Base-by-base conservation (phyloP, 2,888 invertebrate genomes). In the Geophilus truncorum region DNA sequence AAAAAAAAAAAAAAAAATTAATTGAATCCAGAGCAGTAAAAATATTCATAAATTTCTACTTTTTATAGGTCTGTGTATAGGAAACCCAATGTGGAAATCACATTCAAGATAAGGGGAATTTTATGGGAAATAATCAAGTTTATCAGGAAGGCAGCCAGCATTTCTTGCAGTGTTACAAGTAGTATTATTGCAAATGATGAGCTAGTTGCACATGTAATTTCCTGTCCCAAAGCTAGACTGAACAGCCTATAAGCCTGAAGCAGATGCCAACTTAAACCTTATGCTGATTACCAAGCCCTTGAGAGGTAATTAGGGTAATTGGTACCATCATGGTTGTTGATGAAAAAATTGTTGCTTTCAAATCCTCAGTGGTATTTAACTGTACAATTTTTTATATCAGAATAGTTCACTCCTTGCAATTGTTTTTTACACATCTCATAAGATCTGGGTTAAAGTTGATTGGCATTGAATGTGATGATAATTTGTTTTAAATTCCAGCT, bases 151-250 rank as follows among this genome's bases (percentile, higher is more conserved):
- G 28, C 25, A 25, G 25, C 62, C 62, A 25, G 62, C 62, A 62
- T 62, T 62, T 62, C 62, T 62, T 62, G 25, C 62, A 62, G 1
- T 57, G 57, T 57, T n/a, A 18, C 40, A 40, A 23, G 57, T 57
- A 25, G 25, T 15, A 62, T 10, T 28, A 62, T 62, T 62, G 25
- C 62, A 62, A 23, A 5, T 62, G 62, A 62, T 57, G 21, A 57
- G 57, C 57, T 21, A 57, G 45, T 57, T 57, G 57, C 62, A 62
- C 62, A 25, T 62, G 62, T 25, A 62, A 62, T 62, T 62, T 62
- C 62, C 62, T 62, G 28, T 28, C 62, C 25, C 62, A 62, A 62
- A 62, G 28, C 62, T 7, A 25, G 2, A 57, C 57, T 23, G 23
- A 51, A 5, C 15, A 9, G 6, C 51, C 51, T 51, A 15, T 51